Evolutionary conservation across 2,888 invertebrate species (phyloP).

Genomic region (Macrosiphum euphorbiae): DNA sequence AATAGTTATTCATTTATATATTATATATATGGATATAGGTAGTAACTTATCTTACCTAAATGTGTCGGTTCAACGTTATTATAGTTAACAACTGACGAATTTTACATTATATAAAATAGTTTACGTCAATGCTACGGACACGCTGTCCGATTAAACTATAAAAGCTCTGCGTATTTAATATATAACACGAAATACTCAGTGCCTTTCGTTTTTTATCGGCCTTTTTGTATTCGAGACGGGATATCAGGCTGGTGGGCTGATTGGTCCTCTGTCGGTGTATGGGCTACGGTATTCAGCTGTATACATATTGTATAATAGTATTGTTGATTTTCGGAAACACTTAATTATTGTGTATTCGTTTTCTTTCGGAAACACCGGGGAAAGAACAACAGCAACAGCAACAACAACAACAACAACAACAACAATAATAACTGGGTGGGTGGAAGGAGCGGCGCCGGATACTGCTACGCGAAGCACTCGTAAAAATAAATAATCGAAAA

Average conservation of each 20-base stretch:
- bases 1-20: too few species aligned
- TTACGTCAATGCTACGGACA: background rate
- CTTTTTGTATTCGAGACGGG: background rate
- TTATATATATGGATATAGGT: too few species aligned
- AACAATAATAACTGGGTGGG: background rate
- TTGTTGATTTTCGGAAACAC: conserved; percentile 6
- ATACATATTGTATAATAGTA: background rate
- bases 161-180: background rate
- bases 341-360: background rate
- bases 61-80: background rate
- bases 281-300: background rate
- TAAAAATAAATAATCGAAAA: conserved; percentile 15
- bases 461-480: background rate
- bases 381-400: background rate
- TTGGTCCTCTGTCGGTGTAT: background rate
- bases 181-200: background rate
- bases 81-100: background rate
- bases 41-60: background rate
- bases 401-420: background rate
- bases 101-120: background rate
- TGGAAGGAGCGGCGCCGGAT: background rate
- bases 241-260: background rate
- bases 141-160: background rate
- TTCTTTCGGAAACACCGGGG: background rate
- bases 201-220: background rate